Conservation (phyloP, 1,140 invertebrate species). For the Heliconius congener region DNA sequence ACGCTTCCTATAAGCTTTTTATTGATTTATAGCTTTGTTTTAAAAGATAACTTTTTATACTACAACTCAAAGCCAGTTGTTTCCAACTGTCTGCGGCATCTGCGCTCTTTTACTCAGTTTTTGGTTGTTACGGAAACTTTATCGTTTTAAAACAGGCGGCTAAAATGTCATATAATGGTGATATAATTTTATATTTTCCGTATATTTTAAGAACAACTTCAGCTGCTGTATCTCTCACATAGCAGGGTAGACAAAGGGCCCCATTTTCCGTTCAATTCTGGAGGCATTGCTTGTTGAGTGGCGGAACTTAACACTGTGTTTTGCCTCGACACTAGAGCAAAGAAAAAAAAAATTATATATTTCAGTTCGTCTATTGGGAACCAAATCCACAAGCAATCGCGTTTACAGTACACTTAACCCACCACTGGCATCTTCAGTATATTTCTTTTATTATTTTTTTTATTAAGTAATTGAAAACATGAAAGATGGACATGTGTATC, state of each 20-base stretch:
- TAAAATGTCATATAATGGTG: constrained; percentile 17
- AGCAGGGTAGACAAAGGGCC: too few species aligned
- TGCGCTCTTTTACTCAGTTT: constrained; percentile 70
- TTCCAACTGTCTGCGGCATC: constrained; percentile 76
- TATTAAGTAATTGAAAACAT: constrained; percentile 40
- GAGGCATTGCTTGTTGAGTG: too few species aligned
- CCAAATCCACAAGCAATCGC: too few species aligned
- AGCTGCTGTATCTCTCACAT: too few species aligned
- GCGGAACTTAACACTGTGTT: too few species aligned
- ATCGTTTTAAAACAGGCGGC: constrained; percentile 60
- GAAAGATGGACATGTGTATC: constrained; percentile 53
- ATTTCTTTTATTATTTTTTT: too few species aligned
- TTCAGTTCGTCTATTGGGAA: too few species aligned
- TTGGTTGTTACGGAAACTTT: constrained; percentile 68
- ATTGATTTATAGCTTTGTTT: constrained; percentile 76
- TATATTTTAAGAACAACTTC: not conserved
- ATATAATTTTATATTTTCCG: not conserved
- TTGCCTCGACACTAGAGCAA: too few species aligned
- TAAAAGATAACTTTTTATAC: constrained; percentile 76
- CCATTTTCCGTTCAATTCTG: too few species aligned
- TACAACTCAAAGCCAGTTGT: constrained; percentile 68
- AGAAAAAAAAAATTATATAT: too few species aligned
- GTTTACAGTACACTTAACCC: too few species aligned
- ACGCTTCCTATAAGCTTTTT: constrained; percentile 67
- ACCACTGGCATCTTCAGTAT: too few species aligned